Evolutionary conservation across 1,140 invertebrate genomes (phyloP), one percentile per base, ranked within the genome.

Genomic region (Drosophila pseudoobscura): DNA sequence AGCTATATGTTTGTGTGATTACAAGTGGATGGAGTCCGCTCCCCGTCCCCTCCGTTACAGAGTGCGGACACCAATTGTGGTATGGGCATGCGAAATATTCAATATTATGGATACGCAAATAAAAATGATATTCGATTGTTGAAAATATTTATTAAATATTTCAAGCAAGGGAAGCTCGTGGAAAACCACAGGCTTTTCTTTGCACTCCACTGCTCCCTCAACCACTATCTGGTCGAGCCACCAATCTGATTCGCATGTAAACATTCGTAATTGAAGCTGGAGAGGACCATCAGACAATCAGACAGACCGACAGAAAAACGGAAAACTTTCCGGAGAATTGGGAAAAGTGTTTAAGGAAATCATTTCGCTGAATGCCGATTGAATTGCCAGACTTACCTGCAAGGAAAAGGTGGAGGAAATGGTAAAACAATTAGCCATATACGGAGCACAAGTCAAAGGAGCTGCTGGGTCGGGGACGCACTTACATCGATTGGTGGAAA

Each of bases 71-170:
- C 7, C 9, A 20, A 22, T 47, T 47, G 29, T 52, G 63, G 53
- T 31, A 51, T 35, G 64, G 63, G 53, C 44, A 44, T 26, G 43
- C 50, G 57, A 43, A 50, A 84, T 65, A 87, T 75, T 75, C 80
- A 85, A 87, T 85, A 84, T 84, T 85, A 85, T 80, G 62, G 59
- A 57, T 69, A 56, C 44, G 73, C 80, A 82, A 85, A 88, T 85
- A 85, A 85, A 88, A 88, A 88, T 85, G 83, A 85, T 85, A 78
- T 82, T 80, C 78, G 87, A 87, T 85, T 85, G 83, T 87, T 87
- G 70, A 56, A 75, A 80, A 85, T 78, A 75, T 66, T 82, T 80
- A 87, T 87, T 87, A 80, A 77, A 74, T 80, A 72, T 80, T 85
- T 87, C 62, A 44, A 41, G 64, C 43, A 49, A 43, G 41, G 59